phyloP scores from a whole-genome alignment of 2,797 vertebrate species.

The Enteromius trimaculatus region DNA sequence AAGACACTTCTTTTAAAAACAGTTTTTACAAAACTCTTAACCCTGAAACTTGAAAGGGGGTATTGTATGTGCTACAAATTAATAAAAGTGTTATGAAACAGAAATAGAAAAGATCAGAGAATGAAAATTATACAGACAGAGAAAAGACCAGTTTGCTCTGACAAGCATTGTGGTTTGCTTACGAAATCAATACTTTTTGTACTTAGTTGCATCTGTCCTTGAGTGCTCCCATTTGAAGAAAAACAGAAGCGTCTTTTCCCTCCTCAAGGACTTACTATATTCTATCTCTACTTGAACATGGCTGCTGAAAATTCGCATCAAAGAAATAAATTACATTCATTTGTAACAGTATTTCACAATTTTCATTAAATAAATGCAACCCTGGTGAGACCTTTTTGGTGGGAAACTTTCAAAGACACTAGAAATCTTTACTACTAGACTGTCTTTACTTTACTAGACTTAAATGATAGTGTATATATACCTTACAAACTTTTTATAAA shows the following conservation, averaged over 20 bases:
- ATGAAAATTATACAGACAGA: neutral
- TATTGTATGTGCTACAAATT: neutral
- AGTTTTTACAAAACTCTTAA: neutral
- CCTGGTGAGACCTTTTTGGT: neutral
- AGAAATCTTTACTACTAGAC: neutral
- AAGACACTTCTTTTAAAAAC: neutral
- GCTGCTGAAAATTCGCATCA: neutral
- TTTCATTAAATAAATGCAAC: neutral
- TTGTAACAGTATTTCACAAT: neutral
- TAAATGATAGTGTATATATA: neutral
- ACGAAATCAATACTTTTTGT: constrained; percentile 53
- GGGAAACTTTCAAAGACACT: neutral
- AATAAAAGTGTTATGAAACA: neutral
- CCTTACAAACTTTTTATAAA: neutral
- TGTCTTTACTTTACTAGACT: neutral
- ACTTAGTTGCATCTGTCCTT: constrained; percentile 34
- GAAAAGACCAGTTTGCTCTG: neutral
- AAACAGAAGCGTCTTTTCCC: constrained; percentile 1
- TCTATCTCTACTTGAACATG: neutral
- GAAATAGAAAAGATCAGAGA: neutral
- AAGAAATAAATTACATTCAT: neutral
- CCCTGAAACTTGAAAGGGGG: neutral
- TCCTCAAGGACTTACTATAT: constrained; percentile 28
- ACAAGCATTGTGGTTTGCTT: constrained; percentile 26
- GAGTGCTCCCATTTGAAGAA: constrained; percentile 33